These are phyloP conservation scores for Steatornis caripensis DNA, from an alignment of 2,113 vertebrate species.

Conservation along the genomic window DNA sequence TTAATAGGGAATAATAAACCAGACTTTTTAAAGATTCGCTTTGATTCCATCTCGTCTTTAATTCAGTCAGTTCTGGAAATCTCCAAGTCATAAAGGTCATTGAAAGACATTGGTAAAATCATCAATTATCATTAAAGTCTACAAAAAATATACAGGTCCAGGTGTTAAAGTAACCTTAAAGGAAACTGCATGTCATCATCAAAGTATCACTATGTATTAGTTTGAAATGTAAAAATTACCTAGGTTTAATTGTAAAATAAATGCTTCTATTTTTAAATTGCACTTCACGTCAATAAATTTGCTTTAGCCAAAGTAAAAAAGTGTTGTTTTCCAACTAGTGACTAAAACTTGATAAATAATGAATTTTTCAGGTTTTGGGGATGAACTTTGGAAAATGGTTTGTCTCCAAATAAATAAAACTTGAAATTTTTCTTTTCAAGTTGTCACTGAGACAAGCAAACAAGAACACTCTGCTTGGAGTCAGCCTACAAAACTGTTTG, in stretches of 20 bases:
- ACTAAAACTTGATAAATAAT: not conserved
- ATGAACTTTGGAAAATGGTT: not conserved
- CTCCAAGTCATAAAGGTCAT: constrained; percentile 11
- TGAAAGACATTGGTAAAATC: not conserved
- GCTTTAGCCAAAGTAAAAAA: not conserved
- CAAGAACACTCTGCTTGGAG: not conserved
- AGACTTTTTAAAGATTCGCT: not conserved
- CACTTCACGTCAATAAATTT: not conserved
- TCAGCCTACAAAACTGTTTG: not conserved
- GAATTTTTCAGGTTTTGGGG: not conserved
- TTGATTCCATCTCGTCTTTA: not conserved
- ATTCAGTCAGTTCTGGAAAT: constrained; percentile 25
- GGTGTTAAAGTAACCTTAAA: not conserved
- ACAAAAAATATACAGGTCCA: not conserved
- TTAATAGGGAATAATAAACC: constrained; percentile 23
- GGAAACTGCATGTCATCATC: not conserved
- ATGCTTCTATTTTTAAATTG: not conserved
- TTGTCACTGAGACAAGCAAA: not conserved
- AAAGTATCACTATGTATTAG: not conserved
- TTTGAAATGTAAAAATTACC: not conserved
- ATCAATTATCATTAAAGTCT: not conserved
- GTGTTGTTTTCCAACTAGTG: not conserved
- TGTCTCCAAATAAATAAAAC: not conserved
- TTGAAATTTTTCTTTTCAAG: not conserved
- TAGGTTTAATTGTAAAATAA: not conserved